These are phyloP conservation scores for Acanthurus lineatus DNA, from an alignment of 2,797 vertebrate genomes.

Conservation along the genomic window DNA sequence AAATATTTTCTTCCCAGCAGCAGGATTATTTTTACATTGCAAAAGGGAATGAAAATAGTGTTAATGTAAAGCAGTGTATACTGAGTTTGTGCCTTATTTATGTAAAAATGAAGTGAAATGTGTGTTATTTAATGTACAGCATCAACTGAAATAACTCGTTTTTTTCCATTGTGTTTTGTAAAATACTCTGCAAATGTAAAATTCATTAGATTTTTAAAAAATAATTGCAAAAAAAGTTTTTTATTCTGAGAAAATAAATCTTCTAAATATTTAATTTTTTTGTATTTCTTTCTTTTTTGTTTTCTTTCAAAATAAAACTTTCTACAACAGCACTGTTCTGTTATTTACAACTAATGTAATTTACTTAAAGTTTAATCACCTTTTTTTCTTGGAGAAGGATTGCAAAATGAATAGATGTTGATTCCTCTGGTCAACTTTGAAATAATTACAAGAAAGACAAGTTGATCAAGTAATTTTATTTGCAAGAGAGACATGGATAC, in stretches of 20 bases:
- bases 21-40: slow-evolving; percentile 11
- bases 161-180: slow-evolving; percentile 8
- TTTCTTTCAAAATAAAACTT: slow-evolving; percentile 27
- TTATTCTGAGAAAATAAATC: background rate
- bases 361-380: background rate
- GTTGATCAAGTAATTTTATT: background rate
- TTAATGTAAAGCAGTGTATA: background rate
- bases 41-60: background rate
- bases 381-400: background rate
- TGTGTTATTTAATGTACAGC: slow-evolving; percentile 41
- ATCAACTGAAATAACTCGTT: slow-evolving; percentile 26
- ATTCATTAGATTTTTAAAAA: background rate
- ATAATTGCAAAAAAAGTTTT: background rate
- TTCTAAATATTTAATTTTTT: background rate
- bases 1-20: background rate
- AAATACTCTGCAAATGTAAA: background rate
- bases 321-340: background rate
- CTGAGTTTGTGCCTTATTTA: background rate
- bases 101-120: slow-evolving; percentile 3
- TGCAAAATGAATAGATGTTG: no score
- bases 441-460: no score
- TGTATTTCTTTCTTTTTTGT: no score
- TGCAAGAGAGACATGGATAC: background rate
- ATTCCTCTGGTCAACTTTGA: background rate
- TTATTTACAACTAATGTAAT: background rate